These are phyloP conservation scores for Indicator indicator DNA, from an alignment of 2,113 vertebrate genomes.

Conservation along the genomic window DNA sequence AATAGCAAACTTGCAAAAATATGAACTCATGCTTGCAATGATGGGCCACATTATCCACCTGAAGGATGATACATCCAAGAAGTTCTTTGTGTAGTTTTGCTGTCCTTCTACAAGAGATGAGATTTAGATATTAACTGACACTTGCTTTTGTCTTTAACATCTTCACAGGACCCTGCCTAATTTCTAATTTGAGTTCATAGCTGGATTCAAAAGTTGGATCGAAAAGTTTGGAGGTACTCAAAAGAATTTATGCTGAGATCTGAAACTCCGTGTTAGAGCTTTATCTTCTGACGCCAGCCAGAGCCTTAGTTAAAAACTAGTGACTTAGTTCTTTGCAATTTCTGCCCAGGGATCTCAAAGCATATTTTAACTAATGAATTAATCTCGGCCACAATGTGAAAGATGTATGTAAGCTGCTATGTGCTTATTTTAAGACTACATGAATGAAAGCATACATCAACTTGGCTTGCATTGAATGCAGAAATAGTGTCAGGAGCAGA, in stretches of 20 bases:
- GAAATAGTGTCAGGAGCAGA: constrained; percentile 1
- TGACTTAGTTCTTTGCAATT: neutral
- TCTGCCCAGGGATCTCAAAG: neutral
- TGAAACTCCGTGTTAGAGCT: neutral
- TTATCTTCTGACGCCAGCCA: neutral
- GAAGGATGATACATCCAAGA: neutral
- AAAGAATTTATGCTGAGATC: neutral
- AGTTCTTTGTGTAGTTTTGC: neutral
- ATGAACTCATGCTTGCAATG: neutral
- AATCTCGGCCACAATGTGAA: neutral
- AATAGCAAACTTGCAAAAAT: neutral
- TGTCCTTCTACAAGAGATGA: neutral
- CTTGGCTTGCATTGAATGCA: neutral
- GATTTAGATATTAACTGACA: neutral
- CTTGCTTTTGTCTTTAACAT: neutral
- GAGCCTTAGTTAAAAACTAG: neutral
- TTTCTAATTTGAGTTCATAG: neutral
- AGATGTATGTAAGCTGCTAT: neutral
- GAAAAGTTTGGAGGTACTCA: neutral
- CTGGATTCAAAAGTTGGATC: neutral
- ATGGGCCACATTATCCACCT: neutral
- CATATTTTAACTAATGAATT: neutral
- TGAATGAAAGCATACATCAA: neutral
- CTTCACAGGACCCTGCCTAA: neutral
- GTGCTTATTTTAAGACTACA: neutral